Conservation (phyloP, 2,797 vertebrate genomes). For the Crax fasciolata region DNA sequence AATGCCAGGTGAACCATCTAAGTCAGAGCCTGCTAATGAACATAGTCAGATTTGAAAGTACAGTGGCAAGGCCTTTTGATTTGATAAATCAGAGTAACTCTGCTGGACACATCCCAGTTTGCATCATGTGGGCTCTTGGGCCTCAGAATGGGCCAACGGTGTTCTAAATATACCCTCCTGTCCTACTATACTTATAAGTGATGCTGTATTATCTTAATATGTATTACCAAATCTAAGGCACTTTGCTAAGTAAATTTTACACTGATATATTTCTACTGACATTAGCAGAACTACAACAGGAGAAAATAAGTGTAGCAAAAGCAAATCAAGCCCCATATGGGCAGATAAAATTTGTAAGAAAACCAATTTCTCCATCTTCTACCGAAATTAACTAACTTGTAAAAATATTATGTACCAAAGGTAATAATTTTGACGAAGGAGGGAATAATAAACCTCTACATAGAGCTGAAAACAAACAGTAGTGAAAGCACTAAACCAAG, state of each 20-base stretch:
- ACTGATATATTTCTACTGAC: neutral
- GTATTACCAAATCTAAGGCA: neutral
- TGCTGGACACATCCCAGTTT: neutral
- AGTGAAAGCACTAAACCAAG: slow-evolving; percentile 25
- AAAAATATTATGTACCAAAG: slow-evolving; percentile 7
- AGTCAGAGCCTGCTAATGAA: neutral
- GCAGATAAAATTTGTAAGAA: neutral
- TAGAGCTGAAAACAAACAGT: slow-evolving; percentile 31
- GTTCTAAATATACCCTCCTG: neutral
- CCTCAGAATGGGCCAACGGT: neutral
- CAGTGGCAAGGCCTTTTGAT: neutral
- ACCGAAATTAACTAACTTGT: neutral
- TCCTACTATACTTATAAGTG: neutral
- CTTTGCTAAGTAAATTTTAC: neutral
- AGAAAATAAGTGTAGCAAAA: slow-evolving; percentile 30
- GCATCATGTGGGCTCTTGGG: neutral
- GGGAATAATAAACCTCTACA: slow-evolving; percentile 31
- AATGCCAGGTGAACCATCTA: neutral
- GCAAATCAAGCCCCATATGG: slow-evolving; percentile 17
- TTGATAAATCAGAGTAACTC: neutral
- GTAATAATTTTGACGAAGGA: slow-evolving; percentile 40
- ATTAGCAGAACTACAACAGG: slow-evolving; percentile 3
- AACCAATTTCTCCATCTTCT: slow-evolving; percentile 8
- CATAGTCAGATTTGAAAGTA: neutral
- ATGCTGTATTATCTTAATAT: neutral